Evolutionary conservation across 2,888 invertebrate species (phyloP).

Genomic region (Candidula unifasciata): DNA sequence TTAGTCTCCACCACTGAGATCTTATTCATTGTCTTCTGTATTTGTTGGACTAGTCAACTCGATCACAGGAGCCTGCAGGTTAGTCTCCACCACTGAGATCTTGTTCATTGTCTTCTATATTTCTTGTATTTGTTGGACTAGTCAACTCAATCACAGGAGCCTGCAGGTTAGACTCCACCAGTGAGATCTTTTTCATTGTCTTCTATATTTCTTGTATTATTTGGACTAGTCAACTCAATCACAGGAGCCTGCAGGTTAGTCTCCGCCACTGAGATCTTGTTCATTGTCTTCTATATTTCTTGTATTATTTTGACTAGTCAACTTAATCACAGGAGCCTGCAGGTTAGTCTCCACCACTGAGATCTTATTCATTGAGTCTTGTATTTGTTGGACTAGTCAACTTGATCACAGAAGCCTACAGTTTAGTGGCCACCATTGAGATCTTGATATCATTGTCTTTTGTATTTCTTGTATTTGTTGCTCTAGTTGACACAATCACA

Average conservation of each 20-base stretch:
- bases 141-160: constrained; percentile 63
- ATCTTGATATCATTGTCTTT: too few species aligned
- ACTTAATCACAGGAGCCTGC: constrained; percentile 62
- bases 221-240: constrained; percentile 66
- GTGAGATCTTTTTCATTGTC: too few species aligned
- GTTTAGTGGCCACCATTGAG: too few species aligned
- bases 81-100: neutral
- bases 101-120: neutral
- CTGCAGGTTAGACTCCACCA: constrained; percentile 39
- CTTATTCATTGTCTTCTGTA: too few species aligned
- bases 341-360: neutral
- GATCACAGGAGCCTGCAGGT: constrained; percentile 59
- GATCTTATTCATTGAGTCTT: too few species aligned
- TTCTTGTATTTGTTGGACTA: constrained; percentile 44
- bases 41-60: too few species aligned
- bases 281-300: neutral
- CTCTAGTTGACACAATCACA: constrained; percentile 65
- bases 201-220: too few species aligned
- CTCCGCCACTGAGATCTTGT: neutral
- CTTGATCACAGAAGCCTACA: too few species aligned
- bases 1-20: too few species aligned
- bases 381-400: too few species aligned
- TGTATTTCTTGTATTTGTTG: too few species aligned
- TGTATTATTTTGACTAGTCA: constrained; percentile 53
- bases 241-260: constrained; percentile 55